Evolutionary conservation across 2,113 vertebrate species (phyloP).

Genomic region (Ophthalmolycus amberensis): DNA sequence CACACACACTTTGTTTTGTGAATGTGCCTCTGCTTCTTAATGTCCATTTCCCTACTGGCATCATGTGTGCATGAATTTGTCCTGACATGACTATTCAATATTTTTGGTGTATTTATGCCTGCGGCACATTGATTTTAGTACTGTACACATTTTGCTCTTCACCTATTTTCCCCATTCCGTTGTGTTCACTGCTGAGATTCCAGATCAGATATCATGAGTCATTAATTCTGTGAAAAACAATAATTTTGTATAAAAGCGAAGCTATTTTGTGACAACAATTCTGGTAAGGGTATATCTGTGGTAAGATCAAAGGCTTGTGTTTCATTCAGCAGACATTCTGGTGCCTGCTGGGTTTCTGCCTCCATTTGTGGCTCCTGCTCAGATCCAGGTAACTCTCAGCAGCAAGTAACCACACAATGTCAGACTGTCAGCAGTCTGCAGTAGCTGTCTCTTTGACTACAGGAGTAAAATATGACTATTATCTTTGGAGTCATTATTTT

Average conservation of each 20-base stretch:
- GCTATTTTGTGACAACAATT: conserved; percentile 52
- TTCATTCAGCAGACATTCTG: conserved; percentile 48
- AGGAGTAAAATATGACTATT: neutral
- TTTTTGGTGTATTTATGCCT: conserved; percentile 35
- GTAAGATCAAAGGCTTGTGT: conserved; percentile 46
- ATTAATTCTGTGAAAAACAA: conserved; percentile 55
- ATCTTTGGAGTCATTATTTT: neutral
- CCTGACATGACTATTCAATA: conserved; percentile 34
- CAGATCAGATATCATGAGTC: conserved; percentile 58
- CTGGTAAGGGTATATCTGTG: conserved; percentile 36
- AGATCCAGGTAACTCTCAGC: conserved; percentile 34
- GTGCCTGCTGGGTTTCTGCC: conserved; percentile 38
- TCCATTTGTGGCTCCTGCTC: conserved; percentile 23
- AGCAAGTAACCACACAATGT: conserved; percentile 30
- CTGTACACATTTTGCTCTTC: conserved; percentile 31
- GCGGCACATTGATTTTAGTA: conserved; percentile 29
- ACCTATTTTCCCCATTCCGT: conserved; percentile 12
- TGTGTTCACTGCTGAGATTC: conserved; percentile 31
- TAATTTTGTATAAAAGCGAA: conserved; percentile 49
- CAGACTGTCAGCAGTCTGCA: conserved; percentile 20
- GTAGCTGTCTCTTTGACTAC: neutral
- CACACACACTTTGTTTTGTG: conserved; percentile 21
- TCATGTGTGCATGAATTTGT: conserved; percentile 38
- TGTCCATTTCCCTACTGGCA: conserved; percentile 33
- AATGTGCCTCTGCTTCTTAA: conserved; percentile 21